Base-by-base conservation (phyloP, 2,888 invertebrate species). In the Rambutsinella grinnellia region DNA sequence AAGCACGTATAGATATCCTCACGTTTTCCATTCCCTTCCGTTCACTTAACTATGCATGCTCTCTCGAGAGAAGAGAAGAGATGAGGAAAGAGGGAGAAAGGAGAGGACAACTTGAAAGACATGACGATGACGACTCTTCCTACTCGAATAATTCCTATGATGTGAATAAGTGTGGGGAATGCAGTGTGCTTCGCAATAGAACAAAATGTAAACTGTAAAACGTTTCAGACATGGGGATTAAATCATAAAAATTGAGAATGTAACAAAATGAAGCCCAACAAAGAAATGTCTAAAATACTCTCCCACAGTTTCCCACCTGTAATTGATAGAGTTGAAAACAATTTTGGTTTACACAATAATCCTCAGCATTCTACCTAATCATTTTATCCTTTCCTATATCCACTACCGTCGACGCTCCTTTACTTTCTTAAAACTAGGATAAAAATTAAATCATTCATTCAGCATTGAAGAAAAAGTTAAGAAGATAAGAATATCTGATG, bases 1-100 rank as follows among this genome's bases (percentile, higher is more conserved):
- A 71, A 71, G 62, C 71, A 71, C 71, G 71, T 71, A 53, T 63
- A 63, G 57, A 71, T 63, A 71, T 56, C 26, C 70, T 70, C 71
- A 71, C 71, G 63, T 63, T 63, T 68, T 51, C 53, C 53, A 47
- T 47, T 71, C 63, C 57, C 51, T 65, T 71, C 36, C 62, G 51
- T 54, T 63, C 62, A 47, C 62, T 62, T 62, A 49, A 62, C 47
- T 62, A 27, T 62, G 62, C 49, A 62, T 26, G 67, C 24, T 46
- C 36, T n/a, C n/a, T n/a, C n/a, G 36, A 36, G 36, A 36, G 36
- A 36, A 13, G 13, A 13, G 36, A 36, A 13, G 6, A 5, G 13
- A 36, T 13, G 36, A 5, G 6, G 13, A 13, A 5, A 36, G 13
- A 36, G 36, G 5, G 6, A 8, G 36, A 36, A 13, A 36, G 36